Evolutionary conservation across 2,888 invertebrate species (phyloP), one percentile per base, ranked within the genome.

Genomic region (Epistrophe grossulariae): DNA sequence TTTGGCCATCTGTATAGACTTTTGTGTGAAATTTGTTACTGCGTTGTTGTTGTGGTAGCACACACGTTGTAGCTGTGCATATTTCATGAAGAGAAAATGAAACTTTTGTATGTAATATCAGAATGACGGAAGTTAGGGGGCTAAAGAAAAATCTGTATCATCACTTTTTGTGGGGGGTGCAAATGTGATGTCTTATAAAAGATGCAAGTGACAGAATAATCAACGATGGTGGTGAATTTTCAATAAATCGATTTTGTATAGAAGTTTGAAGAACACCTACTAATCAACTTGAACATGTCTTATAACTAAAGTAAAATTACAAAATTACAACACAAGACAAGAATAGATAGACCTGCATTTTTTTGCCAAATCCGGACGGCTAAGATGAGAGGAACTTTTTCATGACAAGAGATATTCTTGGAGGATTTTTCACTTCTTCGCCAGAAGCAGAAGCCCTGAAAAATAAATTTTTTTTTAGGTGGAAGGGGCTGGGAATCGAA

Each of bases 121-220:
- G 45, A 24, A 15, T 28, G 48, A 24, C 15, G 13, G 52, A 7
- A 43, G 77, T 15, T 19, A 6, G 15, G 9, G 55, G 28, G 19
- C 50, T 15, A 28, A 68, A 55, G 79, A 50, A 31, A 79, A 73
- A 83, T 78, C 74, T 68, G 24, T 66, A 80, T 85, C 78, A 78
- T 78, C 81, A 72, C 48, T 24, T 43, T 57, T 62, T 38, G 11
- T 38, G 11, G 19, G 19, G 62, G 45, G 76, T 45, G 48, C 38
- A 81, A 80, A 77, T 84, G 84, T 80, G 84, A 84, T 84, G 77
- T 76, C 76, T 84, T 80, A 80, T 84, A 72, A 84, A 84, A 84
- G 72, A 84, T 84, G 72, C 84, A 84, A 60, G 80, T 80, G n/a
- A 59, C 17, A 52, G 71, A 80, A 35, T 17, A 40, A 38, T 62